Evolutionary conservation across 1,140 invertebrate species (phyloP), one percentile per base, ranked within the genome.

Genomic region (Brevipalpus yothersi): DNA sequence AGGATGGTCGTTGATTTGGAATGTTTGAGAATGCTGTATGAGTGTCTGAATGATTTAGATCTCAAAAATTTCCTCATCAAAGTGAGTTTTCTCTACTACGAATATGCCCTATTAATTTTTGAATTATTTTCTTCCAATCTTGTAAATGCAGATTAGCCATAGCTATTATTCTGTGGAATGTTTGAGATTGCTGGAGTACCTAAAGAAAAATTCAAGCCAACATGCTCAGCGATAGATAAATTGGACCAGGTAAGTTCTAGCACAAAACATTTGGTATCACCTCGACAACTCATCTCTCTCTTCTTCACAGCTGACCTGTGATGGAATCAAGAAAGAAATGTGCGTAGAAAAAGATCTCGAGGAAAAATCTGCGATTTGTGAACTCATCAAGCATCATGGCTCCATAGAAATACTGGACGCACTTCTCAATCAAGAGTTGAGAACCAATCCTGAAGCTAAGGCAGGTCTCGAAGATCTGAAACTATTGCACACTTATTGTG

Each of bases 191-290:
- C 90, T 70, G 93, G 92, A 8, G 90, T 98, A 39, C 82, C 89
- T 0, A 72, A 76, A 11, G 81, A 84, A 11, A 86, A 85, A 69
- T 98, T 98, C 72, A 77, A 91, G 58, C 75, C 82, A 1, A 91
- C 97, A 65, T 99, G 93, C 71, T 98, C 94, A 0, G 80, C 93
- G 15, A 83, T 99, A 19, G 95, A 99, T 72, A 99, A 99, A 75
- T 72, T 99, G 47, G 95, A 99, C 72, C 99, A 99, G 76, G 56
- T 58, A n/a, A 53, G 45, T 23, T 31, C n/a, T n/a, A n/a, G n/a
- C n/a, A n/a, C n/a, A n/a, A n/a, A n/a, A n/a, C n/a, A n/a, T n/a
- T n/a, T n/a, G n/a, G n/a, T n/a, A n/a, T n/a, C n/a, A n/a, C 31
- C 31, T 31, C 5, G 31, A 31, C 31, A 5, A 31, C 31, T 31